These are phyloP conservation scores for Subacronicta megacephala DNA, from an alignment of 2,888 invertebrate genomes.

Conservation along the genomic window DNA sequence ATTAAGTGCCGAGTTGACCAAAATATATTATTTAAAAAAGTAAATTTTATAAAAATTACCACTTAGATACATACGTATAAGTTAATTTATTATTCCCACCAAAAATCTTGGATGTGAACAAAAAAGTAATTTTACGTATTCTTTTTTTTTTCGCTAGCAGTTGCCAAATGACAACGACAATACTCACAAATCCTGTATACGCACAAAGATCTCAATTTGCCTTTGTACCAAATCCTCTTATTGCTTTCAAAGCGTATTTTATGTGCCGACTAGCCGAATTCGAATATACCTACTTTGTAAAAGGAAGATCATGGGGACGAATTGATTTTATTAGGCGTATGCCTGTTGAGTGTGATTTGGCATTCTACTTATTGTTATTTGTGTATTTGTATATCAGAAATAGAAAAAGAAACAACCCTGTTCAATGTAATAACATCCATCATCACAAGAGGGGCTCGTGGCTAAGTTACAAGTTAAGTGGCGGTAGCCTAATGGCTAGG, in stretches of 20 bases:
- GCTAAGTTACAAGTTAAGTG: no score
- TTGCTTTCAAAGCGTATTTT: conserved; percentile 59
- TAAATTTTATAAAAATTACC: no score
- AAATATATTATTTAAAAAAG: no score
- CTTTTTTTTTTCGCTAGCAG: conserved; percentile 38
- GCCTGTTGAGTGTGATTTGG: conserved; percentile 36
- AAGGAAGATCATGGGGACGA: conserved; percentile 33
- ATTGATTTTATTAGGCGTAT: conserved; percentile 42
- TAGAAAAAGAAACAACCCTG: no score
- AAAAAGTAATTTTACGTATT: conserved; percentile 24
- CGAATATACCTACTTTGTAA: conserved; percentile 28
- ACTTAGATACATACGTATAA: no score
- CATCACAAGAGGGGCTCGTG: no score
- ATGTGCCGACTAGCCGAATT: conserved; percentile 44
- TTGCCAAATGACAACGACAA: conserved; percentile 43
- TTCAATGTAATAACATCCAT: no score
- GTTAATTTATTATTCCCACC: neutral
- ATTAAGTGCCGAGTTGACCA: no score
- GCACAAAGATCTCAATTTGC: conserved; percentile 56
- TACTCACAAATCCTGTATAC: conserved; percentile 48
- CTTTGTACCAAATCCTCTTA: conserved; percentile 56
- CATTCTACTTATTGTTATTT: neutral
- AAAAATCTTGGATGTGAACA: neutral
- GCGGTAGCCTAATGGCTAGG: no score
- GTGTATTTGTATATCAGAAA: no score